Conservation (phyloP, 2,113 vertebrate species). For the Andinoacara biseriatus region DNA sequence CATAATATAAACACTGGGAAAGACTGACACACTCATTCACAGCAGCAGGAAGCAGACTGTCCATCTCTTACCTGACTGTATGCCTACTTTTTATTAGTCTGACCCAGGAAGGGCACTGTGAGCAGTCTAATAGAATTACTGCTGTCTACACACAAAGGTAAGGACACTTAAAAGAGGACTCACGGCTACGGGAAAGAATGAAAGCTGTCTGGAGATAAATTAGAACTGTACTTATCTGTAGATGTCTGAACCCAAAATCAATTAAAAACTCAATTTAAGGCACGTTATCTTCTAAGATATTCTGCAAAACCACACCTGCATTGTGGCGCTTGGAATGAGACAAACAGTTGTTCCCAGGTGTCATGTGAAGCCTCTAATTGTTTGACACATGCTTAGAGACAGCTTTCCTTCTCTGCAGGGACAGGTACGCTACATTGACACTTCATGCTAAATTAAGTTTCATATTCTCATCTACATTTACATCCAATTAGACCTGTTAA, state of each 20-base stretch:
- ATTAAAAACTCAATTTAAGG: slow-evolving; percentile 58
- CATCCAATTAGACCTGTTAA: slow-evolving; percentile 50
- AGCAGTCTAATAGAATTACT: slow-evolving; percentile 34
- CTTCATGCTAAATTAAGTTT: slow-evolving; percentile 56
- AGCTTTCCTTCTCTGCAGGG: slow-evolving; percentile 36
- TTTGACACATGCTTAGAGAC: slow-evolving; percentile 45
- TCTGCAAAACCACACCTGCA: slow-evolving; percentile 6
- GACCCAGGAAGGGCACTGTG: slow-evolving; percentile 10
- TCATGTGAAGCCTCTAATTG: slow-evolving; percentile 53
- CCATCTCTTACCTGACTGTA: background rate
- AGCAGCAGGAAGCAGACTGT: background rate
- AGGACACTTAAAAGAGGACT: slow-evolving; percentile 53
- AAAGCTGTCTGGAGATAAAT: slow-evolving; percentile 36
- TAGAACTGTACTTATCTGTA: slow-evolving; percentile 35
- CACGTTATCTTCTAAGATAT: slow-evolving; percentile 23
- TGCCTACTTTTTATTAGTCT: slow-evolving; percentile 30
- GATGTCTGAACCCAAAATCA: slow-evolving; percentile 54
- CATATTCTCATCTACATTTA: slow-evolving; percentile 54
- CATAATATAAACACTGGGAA: background rate
- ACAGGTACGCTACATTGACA: slow-evolving; percentile 16
- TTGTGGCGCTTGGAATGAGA: background rate
- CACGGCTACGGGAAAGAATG: slow-evolving; percentile 24
- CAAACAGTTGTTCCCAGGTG: slow-evolving; percentile 31
- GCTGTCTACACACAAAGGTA: slow-evolving; percentile 33
- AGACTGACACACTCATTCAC: background rate